Evolutionary conservation across 37 sponge, comb jelly and placozoan genomes (phyloP).

Genomic region (Crambe crambe): DNA sequence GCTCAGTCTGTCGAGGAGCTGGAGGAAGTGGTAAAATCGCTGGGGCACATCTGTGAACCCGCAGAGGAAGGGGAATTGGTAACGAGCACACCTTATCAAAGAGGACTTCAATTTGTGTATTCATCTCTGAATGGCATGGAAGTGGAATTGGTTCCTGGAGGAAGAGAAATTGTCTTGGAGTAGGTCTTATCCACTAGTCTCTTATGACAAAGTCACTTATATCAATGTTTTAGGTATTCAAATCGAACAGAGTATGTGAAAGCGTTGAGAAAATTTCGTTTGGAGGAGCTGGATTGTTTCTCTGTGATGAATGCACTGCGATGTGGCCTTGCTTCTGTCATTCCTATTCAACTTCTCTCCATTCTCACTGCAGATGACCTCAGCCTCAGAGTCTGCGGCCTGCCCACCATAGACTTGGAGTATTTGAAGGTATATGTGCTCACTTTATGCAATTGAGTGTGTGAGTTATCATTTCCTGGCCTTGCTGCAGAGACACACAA

Average conservation of each 20-base stretch:
- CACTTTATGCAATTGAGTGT: too few species aligned
- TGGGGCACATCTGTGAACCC: not conserved
- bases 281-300: constrained; percentile 69
- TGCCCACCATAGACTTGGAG: constrained; percentile 77
- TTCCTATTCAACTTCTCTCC: constrained; percentile 81
- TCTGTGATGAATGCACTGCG: constrained; percentile 54
- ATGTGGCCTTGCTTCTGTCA: constrained; percentile 87
- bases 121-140: constrained; percentile 48
- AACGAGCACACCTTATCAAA: not conserved
- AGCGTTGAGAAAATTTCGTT: constrained; percentile 45
- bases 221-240: constrained; percentile 40
- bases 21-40: constrained; percentile 7
- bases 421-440: constrained; percentile 77
- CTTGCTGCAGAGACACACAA: constrained; percentile 78
- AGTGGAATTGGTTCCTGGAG: constrained; percentile 55
- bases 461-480: not conserved
- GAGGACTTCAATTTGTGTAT: constrained; percentile 35
- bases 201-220: not conserved
- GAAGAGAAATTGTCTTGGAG: constrained; percentile 59
- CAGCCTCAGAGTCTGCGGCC: constrained; percentile 84
- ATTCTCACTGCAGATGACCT: constrained; percentile 81
- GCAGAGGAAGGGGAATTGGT: constrained; percentile 27
- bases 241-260: constrained; percentile 73
- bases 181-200: constrained; percentile 42
- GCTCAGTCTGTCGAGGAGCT: constrained; percentile 28